These are phyloP conservation scores for Campoletis sonorensis DNA, from an alignment of 1,140 invertebrate genomes.

Conservation along the genomic window DNA sequence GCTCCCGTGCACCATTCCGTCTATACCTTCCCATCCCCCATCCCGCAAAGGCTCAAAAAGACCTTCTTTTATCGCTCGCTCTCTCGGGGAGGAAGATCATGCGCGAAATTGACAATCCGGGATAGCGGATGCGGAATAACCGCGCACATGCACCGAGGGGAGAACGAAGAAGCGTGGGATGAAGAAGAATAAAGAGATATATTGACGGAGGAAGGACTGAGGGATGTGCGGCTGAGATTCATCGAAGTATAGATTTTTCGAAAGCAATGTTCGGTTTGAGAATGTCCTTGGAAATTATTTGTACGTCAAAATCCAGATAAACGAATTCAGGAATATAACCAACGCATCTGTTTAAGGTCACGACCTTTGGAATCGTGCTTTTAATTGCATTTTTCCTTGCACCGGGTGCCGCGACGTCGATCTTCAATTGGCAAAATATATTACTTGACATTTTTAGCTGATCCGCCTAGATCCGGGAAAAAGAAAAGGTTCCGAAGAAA, in stretches of 20 bases:
- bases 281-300: too few relatives aligned
- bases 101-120: slow-evolving; percentile 47
- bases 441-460: too few relatives aligned
- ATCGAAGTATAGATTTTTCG: background rate
- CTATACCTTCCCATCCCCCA: background rate
- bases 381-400: too few relatives aligned
- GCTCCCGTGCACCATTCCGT: background rate
- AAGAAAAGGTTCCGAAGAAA: too few relatives aligned
- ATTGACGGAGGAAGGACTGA: background rate
- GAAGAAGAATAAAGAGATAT: background rate
- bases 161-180: background rate
- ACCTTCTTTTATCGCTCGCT: background rate
- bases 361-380: too few relatives aligned
- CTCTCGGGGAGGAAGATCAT: slow-evolving; percentile 34
- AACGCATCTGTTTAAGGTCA: too few relatives aligned
- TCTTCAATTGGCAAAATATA: too few relatives aligned
- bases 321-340: too few relatives aligned
- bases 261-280: too few relatives aligned
- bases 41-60: background rate
- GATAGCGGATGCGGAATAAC: slow-evolving; percentile 47
- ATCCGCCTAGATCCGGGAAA: too few relatives aligned
- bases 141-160: background rate
- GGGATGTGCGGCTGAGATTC: background rate
- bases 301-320: too few relatives aligned
- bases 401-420: too few relatives aligned